phyloP scores from a whole-genome alignment of 2,888 invertebrate species.

The Lasioglossum villosulum region DNA sequence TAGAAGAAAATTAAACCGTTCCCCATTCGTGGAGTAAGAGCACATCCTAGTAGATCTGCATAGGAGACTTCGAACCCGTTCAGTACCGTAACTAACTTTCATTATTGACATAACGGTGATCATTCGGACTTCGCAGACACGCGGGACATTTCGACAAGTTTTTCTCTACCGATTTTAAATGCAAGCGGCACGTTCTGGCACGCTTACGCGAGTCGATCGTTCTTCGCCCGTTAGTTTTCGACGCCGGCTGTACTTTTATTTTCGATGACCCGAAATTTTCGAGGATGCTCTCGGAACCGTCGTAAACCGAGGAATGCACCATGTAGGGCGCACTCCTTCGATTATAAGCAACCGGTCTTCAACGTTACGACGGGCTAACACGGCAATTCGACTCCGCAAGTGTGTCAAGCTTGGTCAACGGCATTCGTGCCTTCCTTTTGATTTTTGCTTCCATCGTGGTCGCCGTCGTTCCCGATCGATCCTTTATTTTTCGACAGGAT shows the following conservation, averaged over 20 bases:
- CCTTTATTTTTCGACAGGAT: neutral
- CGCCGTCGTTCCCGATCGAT: neutral
- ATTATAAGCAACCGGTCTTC: conserved; percentile 4
- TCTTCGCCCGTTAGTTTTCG: neutral
- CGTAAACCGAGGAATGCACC: neutral
- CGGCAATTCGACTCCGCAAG: conserved; percentile 14
- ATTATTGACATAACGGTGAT: conserved; percentile 7
- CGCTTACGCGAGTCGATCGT: neutral
- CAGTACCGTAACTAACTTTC: neutral
- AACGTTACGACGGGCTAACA: neutral
- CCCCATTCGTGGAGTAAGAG: neutral
- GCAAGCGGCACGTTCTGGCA: neutral
- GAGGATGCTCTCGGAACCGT: neutral
- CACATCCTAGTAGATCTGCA: neutral
- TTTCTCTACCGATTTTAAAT: neutral
- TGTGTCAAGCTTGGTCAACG: conserved; percentile 20
- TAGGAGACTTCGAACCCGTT: neutral
- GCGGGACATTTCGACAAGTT: neutral
- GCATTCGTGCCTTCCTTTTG: neutral
- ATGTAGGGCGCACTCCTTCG: conserved; percentile 9
- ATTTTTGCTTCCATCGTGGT: neutral
- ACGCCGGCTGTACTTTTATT: conserved; percentile 8
- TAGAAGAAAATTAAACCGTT: neutral
- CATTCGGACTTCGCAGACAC: neutral
- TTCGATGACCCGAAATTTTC: conserved; percentile 10